Conservation (phyloP, 2,888 invertebrate species). For the Patella caerulea region DNA sequence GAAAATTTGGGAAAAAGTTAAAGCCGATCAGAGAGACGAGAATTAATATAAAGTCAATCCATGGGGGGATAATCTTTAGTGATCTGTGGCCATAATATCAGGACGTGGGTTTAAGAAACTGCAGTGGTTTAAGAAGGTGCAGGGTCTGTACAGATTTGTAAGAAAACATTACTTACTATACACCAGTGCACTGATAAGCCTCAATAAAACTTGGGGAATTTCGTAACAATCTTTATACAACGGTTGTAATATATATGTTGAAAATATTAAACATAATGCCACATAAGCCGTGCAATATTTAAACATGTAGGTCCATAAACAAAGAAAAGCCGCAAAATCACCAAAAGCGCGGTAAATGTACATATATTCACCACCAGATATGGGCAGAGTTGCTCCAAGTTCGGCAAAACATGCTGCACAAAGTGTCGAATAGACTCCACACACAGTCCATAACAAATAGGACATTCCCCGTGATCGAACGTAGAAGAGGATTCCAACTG, state of each 20-base stretch:
- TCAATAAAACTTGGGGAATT: slow-evolving; percentile 54
- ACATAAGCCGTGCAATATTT: slow-evolving; percentile 67
- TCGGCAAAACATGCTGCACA: slow-evolving; percentile 93
- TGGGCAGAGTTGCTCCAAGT: slow-evolving; percentile 87
- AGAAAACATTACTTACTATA: slow-evolving; percentile 54
- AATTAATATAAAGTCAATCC: too few relatives aligned
- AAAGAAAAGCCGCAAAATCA: slow-evolving; percentile 66
- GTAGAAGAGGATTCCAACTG: slow-evolving; percentile 87
- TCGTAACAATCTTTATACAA: slow-evolving; percentile 61
- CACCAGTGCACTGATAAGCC: slow-evolving; percentile 59
- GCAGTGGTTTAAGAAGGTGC: too few relatives aligned
- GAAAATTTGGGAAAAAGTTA: too few relatives aligned
- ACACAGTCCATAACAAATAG: slow-evolving; percentile 89
- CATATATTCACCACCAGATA: slow-evolving; percentile 75
- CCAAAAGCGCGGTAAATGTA: slow-evolving; percentile 68
- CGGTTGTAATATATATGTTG: slow-evolving; percentile 65
- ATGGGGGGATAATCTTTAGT: too few relatives aligned
- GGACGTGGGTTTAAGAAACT: too few relatives aligned
- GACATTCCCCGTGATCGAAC: slow-evolving; percentile 84
- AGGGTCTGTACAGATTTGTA: too few relatives aligned
- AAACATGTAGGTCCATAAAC: slow-evolving; percentile 67
- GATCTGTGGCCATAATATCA: too few relatives aligned
- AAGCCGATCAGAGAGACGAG: too few relatives aligned
- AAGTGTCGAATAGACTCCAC: slow-evolving; percentile 82
- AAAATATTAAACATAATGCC: slow-evolving; percentile 66